Conservation (phyloP, 2,888 invertebrate species). For the Amblyjoppa proteus region DNA sequence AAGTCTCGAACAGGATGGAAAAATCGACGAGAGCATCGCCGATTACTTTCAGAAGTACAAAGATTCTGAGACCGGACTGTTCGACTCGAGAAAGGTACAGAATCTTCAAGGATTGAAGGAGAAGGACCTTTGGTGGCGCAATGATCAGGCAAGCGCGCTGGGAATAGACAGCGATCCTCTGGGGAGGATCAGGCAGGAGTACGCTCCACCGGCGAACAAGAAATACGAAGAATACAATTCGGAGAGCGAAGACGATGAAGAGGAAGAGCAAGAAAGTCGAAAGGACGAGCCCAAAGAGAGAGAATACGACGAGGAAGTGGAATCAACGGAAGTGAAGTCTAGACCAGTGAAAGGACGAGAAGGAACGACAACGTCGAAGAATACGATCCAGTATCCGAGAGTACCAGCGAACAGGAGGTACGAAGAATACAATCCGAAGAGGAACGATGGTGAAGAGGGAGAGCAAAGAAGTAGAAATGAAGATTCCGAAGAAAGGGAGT, state of each 20-base stretch:
- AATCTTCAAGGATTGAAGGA: conserved; percentile 51
- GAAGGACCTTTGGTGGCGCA: conserved; percentile 52
- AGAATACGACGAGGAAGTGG: background rate
- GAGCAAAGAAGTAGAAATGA: background rate
- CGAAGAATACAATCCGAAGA: conserved; percentile 79
- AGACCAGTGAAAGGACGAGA: background rate
- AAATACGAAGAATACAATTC: conserved; percentile 81
- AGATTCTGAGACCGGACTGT: conserved; percentile 73
- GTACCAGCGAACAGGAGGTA: conserved; percentile 74
- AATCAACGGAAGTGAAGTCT: background rate
- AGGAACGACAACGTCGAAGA: background rate
- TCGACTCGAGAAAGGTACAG: conserved; percentile 65
- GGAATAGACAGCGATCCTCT: background rate
- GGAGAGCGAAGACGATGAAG: conserved; percentile 37
- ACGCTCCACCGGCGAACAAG: conserved; percentile 66
- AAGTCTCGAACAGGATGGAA: conserved; percentile 76
- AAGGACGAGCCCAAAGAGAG: conserved; percentile 12
- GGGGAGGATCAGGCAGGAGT: conserved; percentile 58
- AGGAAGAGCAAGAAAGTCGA: background rate
- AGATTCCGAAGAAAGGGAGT: conserved; percentile 4
- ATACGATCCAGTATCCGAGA: background rate
- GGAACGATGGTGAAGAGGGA: conserved; percentile 20
- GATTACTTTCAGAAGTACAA: conserved; percentile 77
- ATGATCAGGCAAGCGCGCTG: conserved; percentile 1
- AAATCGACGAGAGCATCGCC: conserved; percentile 78